A percentile compares a stretch with the other conserved stretches of the same genome.
Conservation (phyloP, 2,888 invertebrate species). For the Onthophagus sagittarius region DNA sequence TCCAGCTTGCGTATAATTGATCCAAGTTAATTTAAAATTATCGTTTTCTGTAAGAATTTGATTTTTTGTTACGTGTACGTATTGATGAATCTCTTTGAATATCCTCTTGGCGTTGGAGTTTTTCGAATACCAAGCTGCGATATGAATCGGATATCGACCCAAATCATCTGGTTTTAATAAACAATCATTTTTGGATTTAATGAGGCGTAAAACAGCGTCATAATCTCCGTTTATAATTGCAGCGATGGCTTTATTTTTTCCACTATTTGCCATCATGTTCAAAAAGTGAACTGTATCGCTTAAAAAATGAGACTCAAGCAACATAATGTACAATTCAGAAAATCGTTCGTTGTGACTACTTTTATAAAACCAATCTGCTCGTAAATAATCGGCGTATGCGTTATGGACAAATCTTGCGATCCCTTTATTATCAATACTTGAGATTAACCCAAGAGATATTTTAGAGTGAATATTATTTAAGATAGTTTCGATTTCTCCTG, state of each 20-base stretch:
- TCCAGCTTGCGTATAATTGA: not conserved
- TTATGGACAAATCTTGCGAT: not conserved
- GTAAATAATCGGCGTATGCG: not conserved
- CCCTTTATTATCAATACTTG: not conserved
- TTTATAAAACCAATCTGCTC: not conserved
- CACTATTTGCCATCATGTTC: not conserved
- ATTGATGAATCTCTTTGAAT: not conserved
- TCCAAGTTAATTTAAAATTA: not conserved
- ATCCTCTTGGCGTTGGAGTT: not conserved
- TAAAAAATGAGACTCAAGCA: not conserved
- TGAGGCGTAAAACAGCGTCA: not conserved
- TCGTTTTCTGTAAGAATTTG: not conserved
- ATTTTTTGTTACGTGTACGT: not conserved
- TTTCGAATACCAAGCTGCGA: not conserved
- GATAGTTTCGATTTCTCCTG: not conserved
- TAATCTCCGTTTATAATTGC: not conserved
- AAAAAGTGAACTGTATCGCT: not conserved
- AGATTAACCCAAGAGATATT: not conserved
- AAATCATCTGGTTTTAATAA: conserved; percentile 1
- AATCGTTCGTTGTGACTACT: not conserved
- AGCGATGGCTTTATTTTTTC: not conserved
- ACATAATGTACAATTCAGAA: not conserved
- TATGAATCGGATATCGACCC: not conserved
- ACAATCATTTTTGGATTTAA: not conserved
- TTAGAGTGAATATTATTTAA: not conserved